Evolutionary conservation across 2,113 vertebrate genomes (phyloP).

Genomic region (Rostratula benghalensis): DNA sequence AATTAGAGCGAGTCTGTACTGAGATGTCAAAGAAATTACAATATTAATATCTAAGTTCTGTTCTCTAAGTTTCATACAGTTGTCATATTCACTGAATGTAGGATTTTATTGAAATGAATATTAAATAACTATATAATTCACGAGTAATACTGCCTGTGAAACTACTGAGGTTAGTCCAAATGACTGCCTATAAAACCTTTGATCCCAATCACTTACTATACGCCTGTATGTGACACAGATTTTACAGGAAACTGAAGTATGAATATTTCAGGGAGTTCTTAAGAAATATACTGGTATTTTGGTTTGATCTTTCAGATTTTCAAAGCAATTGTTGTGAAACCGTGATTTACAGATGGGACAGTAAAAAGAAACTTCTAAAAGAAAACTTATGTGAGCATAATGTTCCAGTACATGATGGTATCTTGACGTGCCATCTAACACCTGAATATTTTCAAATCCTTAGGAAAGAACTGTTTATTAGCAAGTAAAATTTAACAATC

Average conservation of each 20-base stretch:
- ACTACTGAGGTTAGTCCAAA: not conserved
- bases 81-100: not conserved
- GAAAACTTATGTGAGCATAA: not conserved
- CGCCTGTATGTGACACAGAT: not conserved
- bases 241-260: not conserved
- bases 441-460: not conserved
- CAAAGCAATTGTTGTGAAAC: not conserved
- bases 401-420: not conserved
- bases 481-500: not conserved
- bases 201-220: not conserved
- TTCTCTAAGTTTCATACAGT: not conserved
- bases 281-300: not conserved
- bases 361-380: not conserved
- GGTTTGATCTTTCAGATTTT: not conserved
- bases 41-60: not conserved
- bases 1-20: not conserved
- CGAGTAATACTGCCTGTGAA: not conserved
- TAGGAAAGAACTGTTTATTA: not conserved
- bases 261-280: not conserved
- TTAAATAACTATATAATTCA: not conserved
- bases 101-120: not conserved
- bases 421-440: not conserved
- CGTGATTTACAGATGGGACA: accelerated
- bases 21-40: not conserved
- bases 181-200: not conserved